Base-by-base conservation (phyloP, 2,113 vertebrate genomes). In the Tragulus kanchil region DNA sequence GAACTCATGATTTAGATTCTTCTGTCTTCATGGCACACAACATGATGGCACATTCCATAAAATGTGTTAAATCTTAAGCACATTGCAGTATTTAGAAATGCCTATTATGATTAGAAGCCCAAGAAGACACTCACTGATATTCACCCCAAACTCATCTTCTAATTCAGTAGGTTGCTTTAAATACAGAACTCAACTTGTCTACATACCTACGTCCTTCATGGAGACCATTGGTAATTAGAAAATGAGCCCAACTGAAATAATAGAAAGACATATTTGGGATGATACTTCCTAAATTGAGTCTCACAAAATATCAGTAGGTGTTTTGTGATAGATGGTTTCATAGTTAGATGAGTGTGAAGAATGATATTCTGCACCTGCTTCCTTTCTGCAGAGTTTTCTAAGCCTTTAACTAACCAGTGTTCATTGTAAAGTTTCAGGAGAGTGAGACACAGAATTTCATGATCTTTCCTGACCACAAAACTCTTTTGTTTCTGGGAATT, bases 161-260 rank as follows among this genome's bases (percentile, higher is more conserved):
- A 28, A 89, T 73, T 69, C 36, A 87, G 16, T 58, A 64, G 42
- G 31, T 92, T 56, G n/a, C 50, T 95, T 78, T 84, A 23, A 90
- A 54, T 62, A 89, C 48, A 86, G 62, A 87, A 62, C 52, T 94
- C 56, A 78, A 25, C 36, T 54, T 85, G 8, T 64, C 36, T 95
- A 1, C 10, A 59, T 52, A 31, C 79, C 36, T 50, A n/a, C n/a
- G 16, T 93, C 71, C 73, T 95, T 89, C 25, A 36, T 62, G 17
- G 95, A 89, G 85, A 77, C 64, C 50, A 73, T n/a, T n/a, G 25
- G 23, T 61, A 61, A 91, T 92, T 59, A 83, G 31, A 77, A 90
- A 95, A 78, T 36, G 14, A 93, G 28, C 19, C 48, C 21, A 42
- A 6, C 3, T 85, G 61, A 91, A 65, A 89, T 25, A 65, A 85